Evolutionary conservation across 2,113 vertebrate genomes (phyloP), one percentile per base, ranked within the genome.

Genomic region (Myotis yumanensis): DNA sequence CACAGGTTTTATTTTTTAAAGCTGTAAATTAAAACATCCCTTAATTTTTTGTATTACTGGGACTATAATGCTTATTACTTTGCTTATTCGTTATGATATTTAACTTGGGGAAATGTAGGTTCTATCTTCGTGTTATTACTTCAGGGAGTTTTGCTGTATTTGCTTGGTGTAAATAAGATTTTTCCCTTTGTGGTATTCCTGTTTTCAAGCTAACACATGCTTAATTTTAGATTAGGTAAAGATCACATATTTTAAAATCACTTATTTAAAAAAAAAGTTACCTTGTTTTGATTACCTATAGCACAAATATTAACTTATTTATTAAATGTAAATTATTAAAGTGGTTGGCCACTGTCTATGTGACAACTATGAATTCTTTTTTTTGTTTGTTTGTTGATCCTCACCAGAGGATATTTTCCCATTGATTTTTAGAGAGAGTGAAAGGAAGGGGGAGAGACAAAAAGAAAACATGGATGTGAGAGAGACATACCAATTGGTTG

Each of bases 341-440:
- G 83, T 76, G 66, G 16, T 28, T 64, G 25, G 18, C 40, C 17
- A 10, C 7, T 82, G n/a, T 85, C 35, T 51, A 11, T 82, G 17
- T 93, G 81, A 57, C 16, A 30, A 35, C 59, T 87, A 30, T 71
- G 32, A 86, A 86, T 89, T 93, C 14, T 89, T 68, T 96, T 96
- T 96, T 93, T 89, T 25, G 8, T 59, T 59, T 59, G 54, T 59
- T 62, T 62, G 59, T 62, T 62, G 28, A 62, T 10, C 59, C 23
- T 62, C 59, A 62, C 59, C 59, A 28, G 59, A 62, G 59, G 59
- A 62, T 62, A 28, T 62, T 62, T 25, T 62, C 59, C 25, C 59
- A 62, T 62, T 62, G 59, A 62, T 62, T 62, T 62, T 62, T 62
- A 62, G 23, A 62, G 59, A 28, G 59, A 62, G 59, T 62, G 25